Evolutionary conservation across 2,888 invertebrate species (phyloP).

Genomic region (Meghimatium bilineatum): DNA sequence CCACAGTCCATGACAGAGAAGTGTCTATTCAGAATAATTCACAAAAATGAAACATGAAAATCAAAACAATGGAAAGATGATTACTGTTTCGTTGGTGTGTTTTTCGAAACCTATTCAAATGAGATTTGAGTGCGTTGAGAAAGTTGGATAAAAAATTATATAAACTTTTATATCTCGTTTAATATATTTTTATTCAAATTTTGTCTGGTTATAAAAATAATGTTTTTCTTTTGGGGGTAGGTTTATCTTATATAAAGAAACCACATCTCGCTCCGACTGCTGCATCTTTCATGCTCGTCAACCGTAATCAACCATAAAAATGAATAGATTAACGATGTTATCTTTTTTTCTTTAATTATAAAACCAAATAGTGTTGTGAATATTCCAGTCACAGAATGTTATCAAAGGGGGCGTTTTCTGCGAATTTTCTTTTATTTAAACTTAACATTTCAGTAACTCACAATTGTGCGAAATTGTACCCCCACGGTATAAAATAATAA

Average conservation of each 20-base stretch:
- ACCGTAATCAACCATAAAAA: no score
- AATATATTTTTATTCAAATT: neutral
- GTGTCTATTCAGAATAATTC: no score
- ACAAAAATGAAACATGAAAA: no score
- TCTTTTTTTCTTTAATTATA: neutral
- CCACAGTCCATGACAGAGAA: no score
- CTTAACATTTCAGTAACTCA: slow-evolving; percentile 23
- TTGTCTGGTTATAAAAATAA: neutral
- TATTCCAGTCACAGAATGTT: neutral
- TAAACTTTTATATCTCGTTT: neutral
- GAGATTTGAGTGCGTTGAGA: neutral
- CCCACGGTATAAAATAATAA: neutral
- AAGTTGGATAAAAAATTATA: neutral
- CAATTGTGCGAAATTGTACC: slow-evolving; percentile 10
- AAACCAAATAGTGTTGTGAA: neutral
- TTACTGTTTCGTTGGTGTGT: no score
- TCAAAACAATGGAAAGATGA: no score
- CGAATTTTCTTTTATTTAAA: neutral
- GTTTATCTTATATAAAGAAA: neutral
- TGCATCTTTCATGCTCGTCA: slow-evolving; percentile 15
- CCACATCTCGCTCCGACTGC: neutral
- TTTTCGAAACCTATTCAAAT: no score
- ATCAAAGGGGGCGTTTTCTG: neutral
- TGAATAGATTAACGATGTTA: slow-evolving; percentile 10
- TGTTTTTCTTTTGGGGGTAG: neutral